Percentiles rank a stretch among this genome's conserved stretches.
These are phyloP conservation scores for Zaprionus ghesquierei DNA, from an alignment of 1,140 invertebrate species.

Conservation along the genomic window DNA sequence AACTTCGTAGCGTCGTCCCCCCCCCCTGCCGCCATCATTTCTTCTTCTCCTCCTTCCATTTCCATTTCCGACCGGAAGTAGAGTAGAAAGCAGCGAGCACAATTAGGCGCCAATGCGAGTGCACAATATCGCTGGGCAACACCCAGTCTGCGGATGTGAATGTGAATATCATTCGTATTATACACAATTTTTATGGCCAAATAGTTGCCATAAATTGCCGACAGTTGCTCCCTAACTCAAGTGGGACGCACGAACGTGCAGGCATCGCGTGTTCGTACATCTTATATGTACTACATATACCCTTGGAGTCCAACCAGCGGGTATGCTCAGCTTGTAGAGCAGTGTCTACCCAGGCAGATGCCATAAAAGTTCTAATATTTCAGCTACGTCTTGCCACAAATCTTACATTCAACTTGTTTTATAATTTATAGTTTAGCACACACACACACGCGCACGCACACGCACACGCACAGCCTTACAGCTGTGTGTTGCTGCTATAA, in stretches of 20 bases:
- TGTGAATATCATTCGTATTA: conserved; percentile 50
- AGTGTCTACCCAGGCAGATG: too few relatives aligned
- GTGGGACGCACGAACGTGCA: conserved; percentile 40
- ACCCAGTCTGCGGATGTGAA: conserved; percentile 12
- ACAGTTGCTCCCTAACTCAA: conserved; percentile 58
- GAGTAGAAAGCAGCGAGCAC: background rate
- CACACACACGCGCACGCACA: conserved; percentile 17
- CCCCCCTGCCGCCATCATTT: background rate
- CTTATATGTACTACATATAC: background rate
- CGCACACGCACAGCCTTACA: background rate
- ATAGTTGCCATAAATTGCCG: conserved; percentile 57
- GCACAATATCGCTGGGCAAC: background rate
- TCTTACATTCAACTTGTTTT: conserved; percentile 4
- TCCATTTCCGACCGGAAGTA: background rate
- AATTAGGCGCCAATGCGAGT: conserved; percentile 60
- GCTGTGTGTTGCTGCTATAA: background rate
- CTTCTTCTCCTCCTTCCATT: background rate
- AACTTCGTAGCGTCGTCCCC: conserved; percentile 4
- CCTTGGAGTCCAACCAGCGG: background rate
- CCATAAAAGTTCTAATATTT: background rate
- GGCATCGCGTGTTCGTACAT: background rate
- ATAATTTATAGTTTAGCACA: conserved; percentile 62
- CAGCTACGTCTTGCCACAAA: background rate
- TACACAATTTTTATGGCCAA: conserved; percentile 66
- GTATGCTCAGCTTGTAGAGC: background rate